Evolutionary conservation across 2,888 invertebrate genomes (phyloP).

Genomic region (Pristionchus fissidentatus): DNA sequence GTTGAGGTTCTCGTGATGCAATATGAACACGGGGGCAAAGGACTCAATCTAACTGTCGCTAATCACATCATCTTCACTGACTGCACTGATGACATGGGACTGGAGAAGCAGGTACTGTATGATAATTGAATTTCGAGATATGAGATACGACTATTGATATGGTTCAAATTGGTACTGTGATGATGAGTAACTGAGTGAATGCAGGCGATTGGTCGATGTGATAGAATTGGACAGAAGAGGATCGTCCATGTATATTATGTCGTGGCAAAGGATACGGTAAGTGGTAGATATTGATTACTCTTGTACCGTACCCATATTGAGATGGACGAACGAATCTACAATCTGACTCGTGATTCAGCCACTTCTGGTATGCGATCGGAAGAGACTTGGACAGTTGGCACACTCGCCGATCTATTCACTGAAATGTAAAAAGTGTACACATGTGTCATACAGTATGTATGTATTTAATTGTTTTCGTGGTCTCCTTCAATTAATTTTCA

Average conservation of each 20-base stretch:
- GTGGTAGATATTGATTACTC: not conserved
- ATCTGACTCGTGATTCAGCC: not conserved
- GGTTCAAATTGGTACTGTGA: not conserved
- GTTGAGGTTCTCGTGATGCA: slow-evolving; percentile 81
- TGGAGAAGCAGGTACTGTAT: slow-evolving; percentile 79
- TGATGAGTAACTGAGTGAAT: not conserved
- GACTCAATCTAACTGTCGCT: slow-evolving; percentile 86
- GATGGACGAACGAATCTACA: slow-evolving; percentile 27
- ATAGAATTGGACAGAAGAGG: slow-evolving; percentile 86
- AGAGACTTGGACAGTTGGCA: slow-evolving; percentile 26
- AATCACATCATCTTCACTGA: slow-evolving; percentile 86
- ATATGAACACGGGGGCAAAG: slow-evolving; percentile 83
- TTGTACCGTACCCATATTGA: not conserved
- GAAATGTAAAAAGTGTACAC: not conserved
- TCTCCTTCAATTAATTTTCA: too few species aligned
- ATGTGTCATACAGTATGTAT: not conserved
- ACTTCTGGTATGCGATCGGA: not conserved
- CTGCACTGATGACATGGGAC: slow-evolving; percentile 84
- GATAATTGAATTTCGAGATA: not conserved
- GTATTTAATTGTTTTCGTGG: too few species aligned
- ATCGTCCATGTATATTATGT: slow-evolving; percentile 84
- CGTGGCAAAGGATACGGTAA: slow-evolving; percentile 80
- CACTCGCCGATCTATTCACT: slow-evolving; percentile 12
- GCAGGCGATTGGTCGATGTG: slow-evolving; percentile 86
- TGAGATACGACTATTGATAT: not conserved